Conservation (phyloP, 2,888 invertebrate species). For the Tricholauxania praeusta region DNA sequence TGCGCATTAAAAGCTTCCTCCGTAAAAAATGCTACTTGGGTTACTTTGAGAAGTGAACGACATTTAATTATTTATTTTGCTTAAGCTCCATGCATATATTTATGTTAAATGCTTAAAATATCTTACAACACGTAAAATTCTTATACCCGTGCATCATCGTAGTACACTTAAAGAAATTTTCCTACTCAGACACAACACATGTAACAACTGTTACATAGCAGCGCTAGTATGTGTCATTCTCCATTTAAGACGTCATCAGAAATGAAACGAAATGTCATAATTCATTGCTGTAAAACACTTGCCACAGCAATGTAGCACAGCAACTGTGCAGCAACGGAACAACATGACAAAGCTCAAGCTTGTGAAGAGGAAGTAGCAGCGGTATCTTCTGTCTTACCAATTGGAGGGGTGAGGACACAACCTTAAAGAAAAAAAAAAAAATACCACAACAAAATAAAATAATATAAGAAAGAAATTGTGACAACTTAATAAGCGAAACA, state of each 20-base stretch:
- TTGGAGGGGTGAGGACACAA: not conserved
- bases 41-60: no score
- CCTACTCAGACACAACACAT: no score
- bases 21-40: no score
- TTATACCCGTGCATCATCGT: no score
- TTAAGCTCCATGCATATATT: no score
- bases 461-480: constrained; percentile 40
- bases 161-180: no score
- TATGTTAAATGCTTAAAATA: no score
- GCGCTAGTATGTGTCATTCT: constrained; percentile 32
- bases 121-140: no score
- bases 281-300: constrained; percentile 41
- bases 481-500: constrained; percentile 46
- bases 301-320: constrained; percentile 14
- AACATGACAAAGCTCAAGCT: constrained; percentile 7
- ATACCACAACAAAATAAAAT: constrained; percentile 8
- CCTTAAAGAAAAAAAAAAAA: not conserved
- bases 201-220: constrained; percentile 13
- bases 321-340: constrained; percentile 13
- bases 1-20: no score
- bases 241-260: constrained; percentile 42
- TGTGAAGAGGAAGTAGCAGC: not conserved
- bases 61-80: no score
- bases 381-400: not conserved
- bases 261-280: constrained; percentile 43